phyloP scores from a whole-genome alignment of 2,113 vertebrate genomes.

The Bolborhynchus lineola region DNA sequence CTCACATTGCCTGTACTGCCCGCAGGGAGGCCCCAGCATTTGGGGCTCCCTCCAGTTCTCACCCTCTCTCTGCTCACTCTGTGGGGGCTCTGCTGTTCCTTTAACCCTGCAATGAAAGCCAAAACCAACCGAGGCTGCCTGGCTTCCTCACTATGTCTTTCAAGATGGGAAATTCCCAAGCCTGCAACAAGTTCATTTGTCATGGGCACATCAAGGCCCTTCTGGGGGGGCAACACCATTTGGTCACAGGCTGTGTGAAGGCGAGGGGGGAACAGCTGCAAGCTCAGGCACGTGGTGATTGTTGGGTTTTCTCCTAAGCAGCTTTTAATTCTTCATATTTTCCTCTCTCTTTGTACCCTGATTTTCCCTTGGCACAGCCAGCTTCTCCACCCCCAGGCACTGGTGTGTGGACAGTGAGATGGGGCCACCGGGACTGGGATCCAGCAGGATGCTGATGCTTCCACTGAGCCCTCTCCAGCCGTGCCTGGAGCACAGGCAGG shows the following conservation, averaged over 20 bases:
- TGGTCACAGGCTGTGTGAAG: neutral
- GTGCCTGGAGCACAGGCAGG: accelerated
- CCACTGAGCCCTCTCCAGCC: neutral
- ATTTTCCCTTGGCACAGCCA: neutral
- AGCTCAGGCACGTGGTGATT: accelerated
- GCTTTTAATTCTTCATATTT: neutral
- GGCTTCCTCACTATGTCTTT: neutral
- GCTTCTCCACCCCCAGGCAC: neutral
- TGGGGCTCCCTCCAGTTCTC: neutral
- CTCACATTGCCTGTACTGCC: neutral
- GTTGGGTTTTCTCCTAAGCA: neutral
- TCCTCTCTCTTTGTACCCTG: neutral
- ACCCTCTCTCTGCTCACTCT: neutral
- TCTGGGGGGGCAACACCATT: neutral
- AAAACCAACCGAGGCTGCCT: neutral
- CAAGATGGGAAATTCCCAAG: slow-evolving; percentile 27
- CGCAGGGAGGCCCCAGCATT: neutral
- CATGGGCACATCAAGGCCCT: neutral
- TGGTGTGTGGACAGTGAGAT: neutral
- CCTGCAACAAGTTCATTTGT: neutral
- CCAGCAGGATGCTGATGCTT: neutral
- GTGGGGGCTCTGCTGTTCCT: neutral
- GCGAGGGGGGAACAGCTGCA: neutral
- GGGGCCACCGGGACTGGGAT: neutral
- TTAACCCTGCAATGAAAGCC: neutral